Evolutionary conservation across 2,113 vertebrate genomes (phyloP).

Genomic region (Phaethon lepturus): DNA sequence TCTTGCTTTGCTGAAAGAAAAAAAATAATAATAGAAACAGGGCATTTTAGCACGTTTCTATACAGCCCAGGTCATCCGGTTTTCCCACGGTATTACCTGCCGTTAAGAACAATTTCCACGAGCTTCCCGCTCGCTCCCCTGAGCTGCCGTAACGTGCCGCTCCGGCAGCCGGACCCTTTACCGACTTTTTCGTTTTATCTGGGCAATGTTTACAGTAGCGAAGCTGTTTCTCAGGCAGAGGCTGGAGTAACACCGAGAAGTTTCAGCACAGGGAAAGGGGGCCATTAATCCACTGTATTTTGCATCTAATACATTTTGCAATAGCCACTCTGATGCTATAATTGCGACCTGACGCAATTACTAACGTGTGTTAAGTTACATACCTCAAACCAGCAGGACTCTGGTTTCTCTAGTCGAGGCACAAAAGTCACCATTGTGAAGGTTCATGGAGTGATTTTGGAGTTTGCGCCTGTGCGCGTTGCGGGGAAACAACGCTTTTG

Average conservation of each 20-base stretch:
- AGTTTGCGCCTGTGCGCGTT: too few relatives aligned
- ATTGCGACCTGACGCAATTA: not conserved
- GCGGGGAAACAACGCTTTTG: not conserved
- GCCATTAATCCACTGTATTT: not conserved
- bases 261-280: not conserved
- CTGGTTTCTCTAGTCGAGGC: not conserved
- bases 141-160: not conserved
- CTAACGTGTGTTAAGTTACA: conserved; percentile 18
- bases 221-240: not conserved
- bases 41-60: conserved; percentile 17
- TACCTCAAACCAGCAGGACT: not conserved
- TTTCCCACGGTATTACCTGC: conserved; percentile 64
- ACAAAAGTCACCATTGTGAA: conserved; percentile 62
- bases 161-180: not conserved
- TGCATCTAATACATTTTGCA: conserved; percentile 34
- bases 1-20: not conserved
- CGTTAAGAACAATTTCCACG: conserved; percentile 19
- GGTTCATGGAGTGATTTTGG: not conserved
- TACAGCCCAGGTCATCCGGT: conserved; percentile 34
- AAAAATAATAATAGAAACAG: too few relatives aligned
- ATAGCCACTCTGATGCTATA: not conserved
- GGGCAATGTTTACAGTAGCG: not conserved
- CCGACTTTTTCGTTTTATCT: not conserved
- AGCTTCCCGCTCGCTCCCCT: not conserved
- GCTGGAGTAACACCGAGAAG: not conserved